These are phyloP conservation scores for Heteromyza rotundicornis DNA, from an alignment of 2,888 invertebrate species.

Conservation along the genomic window DNA sequence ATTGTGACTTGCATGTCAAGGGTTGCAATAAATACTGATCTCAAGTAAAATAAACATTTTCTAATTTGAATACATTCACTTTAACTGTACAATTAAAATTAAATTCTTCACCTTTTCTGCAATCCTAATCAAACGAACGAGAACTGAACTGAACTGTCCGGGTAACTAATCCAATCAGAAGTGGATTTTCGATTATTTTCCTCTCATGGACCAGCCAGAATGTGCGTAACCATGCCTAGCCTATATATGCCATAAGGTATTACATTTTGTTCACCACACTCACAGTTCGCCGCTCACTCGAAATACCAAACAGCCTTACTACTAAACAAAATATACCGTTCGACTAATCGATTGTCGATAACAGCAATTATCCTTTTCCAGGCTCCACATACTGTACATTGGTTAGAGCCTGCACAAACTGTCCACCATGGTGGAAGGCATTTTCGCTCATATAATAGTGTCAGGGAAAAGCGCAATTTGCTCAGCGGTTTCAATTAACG, in stretches of 20 bases:
- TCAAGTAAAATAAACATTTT: too few species aligned
- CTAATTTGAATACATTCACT: too few species aligned
- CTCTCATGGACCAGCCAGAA: neutral
- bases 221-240: too few species aligned
- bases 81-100: too few species aligned
- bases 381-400: conserved; percentile 16
- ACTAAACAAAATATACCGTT: conserved; percentile 1
- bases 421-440: neutral
- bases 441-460: neutral
- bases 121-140: too few species aligned
- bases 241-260: too few species aligned
- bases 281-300: too few species aligned
- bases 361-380: conserved; percentile 53
- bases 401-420: neutral
- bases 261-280: too few species aligned
- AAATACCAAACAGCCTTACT: too few species aligned
- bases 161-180: conserved; percentile 42
- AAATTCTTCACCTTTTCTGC: too few species aligned
- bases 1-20: too few species aligned
- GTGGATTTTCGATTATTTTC: conserved; percentile 21
- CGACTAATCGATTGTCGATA: conserved; percentile 48
- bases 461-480: neutral
- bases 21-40: too few species aligned
- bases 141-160: neutral
- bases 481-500: conserved; percentile 41